These are phyloP conservation scores for Aplocera efformata DNA, from an alignment of 2,888 invertebrate species.

Conservation along the genomic window DNA sequence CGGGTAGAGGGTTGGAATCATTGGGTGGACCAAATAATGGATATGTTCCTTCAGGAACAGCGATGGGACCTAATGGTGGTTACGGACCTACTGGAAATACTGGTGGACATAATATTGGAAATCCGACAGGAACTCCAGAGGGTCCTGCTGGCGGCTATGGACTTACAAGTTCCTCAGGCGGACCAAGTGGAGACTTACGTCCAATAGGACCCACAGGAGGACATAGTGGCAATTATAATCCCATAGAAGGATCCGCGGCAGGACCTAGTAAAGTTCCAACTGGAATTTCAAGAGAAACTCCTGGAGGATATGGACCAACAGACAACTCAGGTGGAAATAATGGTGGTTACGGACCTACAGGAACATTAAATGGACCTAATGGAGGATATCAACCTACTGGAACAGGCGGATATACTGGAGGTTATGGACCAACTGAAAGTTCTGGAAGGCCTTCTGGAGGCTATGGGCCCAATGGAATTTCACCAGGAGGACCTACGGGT, in stretches of 20 bases:
- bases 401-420: constrained; percentile 2
- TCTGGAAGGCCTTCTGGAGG: background rate
- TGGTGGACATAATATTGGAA: no score
- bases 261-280: no score
- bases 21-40: background rate
- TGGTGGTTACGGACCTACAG: background rate
- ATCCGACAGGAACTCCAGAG: background rate
- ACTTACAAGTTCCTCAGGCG: background rate
- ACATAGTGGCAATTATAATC: background rate
- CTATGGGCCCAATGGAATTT: constrained; percentile 1
- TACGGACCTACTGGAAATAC: no score
- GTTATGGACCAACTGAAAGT: constrained; percentile 3
- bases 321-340: no score
- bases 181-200: background rate
- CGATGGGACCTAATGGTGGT: background rate
- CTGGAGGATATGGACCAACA: no score
- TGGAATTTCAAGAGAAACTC: no score
- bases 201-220: constrained; percentile 1
- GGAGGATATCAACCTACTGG: constrained; percentile 2
- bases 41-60: background rate
- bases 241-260: background rate
- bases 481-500: background rate
- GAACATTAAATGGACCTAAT: background rate
- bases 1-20: background rate
- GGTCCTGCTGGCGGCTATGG: no score